phyloP scores from a whole-genome alignment of 2,113 vertebrate genomes.

The Ciconia boyciana region DNA sequence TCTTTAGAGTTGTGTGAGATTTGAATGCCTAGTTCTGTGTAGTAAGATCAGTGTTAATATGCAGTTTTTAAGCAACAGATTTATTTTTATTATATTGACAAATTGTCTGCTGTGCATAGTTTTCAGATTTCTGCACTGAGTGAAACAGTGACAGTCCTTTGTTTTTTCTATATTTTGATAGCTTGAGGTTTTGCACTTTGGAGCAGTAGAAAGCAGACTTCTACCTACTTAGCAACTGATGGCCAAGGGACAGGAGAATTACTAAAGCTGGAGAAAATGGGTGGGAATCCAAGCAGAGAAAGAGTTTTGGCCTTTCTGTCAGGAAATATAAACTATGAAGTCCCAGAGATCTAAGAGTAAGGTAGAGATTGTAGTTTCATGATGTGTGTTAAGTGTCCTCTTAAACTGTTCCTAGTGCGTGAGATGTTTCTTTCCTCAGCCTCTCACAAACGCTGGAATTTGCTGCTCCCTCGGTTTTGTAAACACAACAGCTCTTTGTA shows the following conservation, averaged over 20 bases:
- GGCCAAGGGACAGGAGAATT: background rate
- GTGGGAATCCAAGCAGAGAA: background rate
- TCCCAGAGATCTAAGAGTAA: background rate
- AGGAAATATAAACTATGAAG: background rate
- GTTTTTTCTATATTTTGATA: background rate
- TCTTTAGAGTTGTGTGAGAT: background rate
- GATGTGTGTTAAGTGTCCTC: background rate
- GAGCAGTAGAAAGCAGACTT: background rate
- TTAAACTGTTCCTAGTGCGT: background rate
- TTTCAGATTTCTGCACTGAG: background rate
- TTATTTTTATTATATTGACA: background rate
- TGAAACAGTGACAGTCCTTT: background rate
- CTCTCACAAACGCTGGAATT: background rate
- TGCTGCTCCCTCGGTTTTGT: background rate
- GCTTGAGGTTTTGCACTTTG: background rate
- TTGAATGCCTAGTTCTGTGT: background rate
- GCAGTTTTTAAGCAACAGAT: background rate
- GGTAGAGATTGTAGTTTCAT: background rate
- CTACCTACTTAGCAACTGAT: background rate
- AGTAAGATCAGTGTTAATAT: background rate
- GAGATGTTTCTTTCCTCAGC: background rate
- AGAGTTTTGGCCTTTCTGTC: background rate
- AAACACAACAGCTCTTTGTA: background rate
- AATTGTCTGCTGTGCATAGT: background rate
- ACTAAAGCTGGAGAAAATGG: background rate